Evolutionary conservation across 2,888 invertebrate species (phyloP).

Genomic region (Orthosia gracilis): DNA sequence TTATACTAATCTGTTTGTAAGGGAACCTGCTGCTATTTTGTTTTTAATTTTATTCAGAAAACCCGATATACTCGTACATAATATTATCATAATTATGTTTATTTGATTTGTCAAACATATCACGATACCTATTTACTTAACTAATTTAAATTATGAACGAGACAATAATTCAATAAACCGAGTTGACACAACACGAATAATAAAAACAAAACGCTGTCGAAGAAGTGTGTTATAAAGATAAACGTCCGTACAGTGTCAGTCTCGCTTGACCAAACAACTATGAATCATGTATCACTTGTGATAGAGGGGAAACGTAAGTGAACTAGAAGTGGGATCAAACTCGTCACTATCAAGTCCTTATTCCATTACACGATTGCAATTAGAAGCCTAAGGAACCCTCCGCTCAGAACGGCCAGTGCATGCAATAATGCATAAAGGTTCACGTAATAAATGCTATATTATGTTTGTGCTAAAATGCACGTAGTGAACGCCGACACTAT

Average conservation of each 20-base stretch:
- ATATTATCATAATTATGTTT: constrained; percentile 24
- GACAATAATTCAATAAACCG: constrained; percentile 33
- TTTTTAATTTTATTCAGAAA: constrained; percentile 18
- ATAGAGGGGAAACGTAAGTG: constrained; percentile 51
- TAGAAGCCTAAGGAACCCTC: constrained; percentile 18
- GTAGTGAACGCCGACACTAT: constrained; percentile 65
- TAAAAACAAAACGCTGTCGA: constrained; percentile 52
- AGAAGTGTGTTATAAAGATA: constrained; percentile 56
- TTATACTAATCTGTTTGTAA: constrained; percentile 21
- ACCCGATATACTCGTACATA: background rate
- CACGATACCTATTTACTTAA: constrained; percentile 9
- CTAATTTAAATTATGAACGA: constrained; percentile 28
- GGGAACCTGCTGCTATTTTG: background rate
- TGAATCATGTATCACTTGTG: constrained; percentile 58
- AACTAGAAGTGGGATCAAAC: constrained; percentile 52
- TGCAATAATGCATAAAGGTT: constrained; percentile 71
- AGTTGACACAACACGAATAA: constrained; percentile 40
- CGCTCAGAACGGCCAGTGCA: constrained; percentile 37
- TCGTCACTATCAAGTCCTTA: constrained; percentile 26
- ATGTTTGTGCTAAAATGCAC: constrained; percentile 69
- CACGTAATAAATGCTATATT: constrained; percentile 72
- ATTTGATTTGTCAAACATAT: constrained; percentile 22
- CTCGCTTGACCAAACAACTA: constrained; percentile 61
- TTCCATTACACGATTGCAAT: constrained; percentile 32
- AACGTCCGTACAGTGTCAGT: constrained; percentile 44